A percentile compares a stretch with the other conserved stretches of the same genome.
Evolutionary conservation across 2,888 invertebrate genomes (phyloP).

Genomic region (Drosophila mulleri): DNA sequence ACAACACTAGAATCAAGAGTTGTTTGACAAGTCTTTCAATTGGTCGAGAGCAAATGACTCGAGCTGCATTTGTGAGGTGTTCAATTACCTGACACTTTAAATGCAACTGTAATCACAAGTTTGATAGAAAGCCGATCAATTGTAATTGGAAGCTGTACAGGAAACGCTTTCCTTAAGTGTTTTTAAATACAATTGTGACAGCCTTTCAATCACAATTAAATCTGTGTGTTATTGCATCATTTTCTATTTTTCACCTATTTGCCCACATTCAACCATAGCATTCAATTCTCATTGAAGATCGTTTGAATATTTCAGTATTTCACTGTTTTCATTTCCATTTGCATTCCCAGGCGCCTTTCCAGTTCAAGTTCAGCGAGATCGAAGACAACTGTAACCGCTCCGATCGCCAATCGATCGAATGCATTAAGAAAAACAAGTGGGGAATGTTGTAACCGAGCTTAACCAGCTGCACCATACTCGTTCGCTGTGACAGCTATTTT

Average conservation of each 20-base stretch:
- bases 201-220: conserved; percentile 26
- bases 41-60: conserved; percentile 36
- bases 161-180: conserved; percentile 3
- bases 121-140: conserved; percentile 45
- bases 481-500: not conserved
- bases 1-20: conserved; percentile 31
- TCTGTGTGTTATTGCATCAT: conserved; percentile 38
- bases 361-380: conserved; percentile 64
- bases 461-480: not conserved
- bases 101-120: conserved; percentile 46
- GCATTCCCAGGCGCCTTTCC: conserved; percentile 29
- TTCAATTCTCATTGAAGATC: conserved; percentile 57
- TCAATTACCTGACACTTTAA: conserved; percentile 66
- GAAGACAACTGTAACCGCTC: conserved; percentile 17
- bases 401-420: conserved; percentile 46
- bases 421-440: conserved; percentile 52
- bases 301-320: conserved; percentile 18
- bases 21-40: conserved; percentile 37
- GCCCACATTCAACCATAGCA: conserved; percentile 23
- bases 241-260: conserved; percentile 56
- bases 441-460: not conserved
- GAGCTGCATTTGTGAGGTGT: conserved; percentile 54
- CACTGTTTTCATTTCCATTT: conserved; percentile 8
- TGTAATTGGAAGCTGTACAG: conserved; percentile 32
- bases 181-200: conserved; percentile 30